Conservation (phyloP, 1,140 invertebrate species). For the Pogonomyrmex barbatus region DNA sequence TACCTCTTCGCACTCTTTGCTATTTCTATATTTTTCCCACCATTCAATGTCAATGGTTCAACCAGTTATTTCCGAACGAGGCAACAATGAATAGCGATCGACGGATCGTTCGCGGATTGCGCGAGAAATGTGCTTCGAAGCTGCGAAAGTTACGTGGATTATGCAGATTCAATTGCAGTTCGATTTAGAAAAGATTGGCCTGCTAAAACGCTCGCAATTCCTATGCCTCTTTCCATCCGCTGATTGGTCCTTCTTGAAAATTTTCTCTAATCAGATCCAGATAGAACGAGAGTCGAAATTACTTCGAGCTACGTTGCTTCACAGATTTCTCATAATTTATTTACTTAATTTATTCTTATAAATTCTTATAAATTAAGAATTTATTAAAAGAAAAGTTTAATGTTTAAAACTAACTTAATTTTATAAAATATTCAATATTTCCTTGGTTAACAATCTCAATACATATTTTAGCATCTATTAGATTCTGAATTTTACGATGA, state of each 20-base stretch:
- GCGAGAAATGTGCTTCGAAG: background rate
- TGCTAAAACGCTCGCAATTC: background rate
- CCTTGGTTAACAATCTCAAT: too few relatives aligned
- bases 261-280: conserved; percentile 21
- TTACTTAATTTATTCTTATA: background rate
- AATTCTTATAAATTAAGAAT: background rate
- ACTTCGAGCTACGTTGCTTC: background rate
- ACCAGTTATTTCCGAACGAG: conserved; percentile 31
- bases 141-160: background rate
- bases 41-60: conserved; percentile 52
- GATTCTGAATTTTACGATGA: too few relatives aligned
- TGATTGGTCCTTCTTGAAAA: conserved; percentile 43
- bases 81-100: conserved; percentile 7
- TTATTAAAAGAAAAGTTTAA: background rate
- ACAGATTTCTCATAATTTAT: background rate
- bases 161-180: conserved; percentile 38
- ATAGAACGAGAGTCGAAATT: background rate
- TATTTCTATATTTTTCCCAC: conserved; percentile 37
- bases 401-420: too few relatives aligned
- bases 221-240: background rate
- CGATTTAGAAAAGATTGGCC: conserved; percentile 37
- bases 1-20: conserved; percentile 31
- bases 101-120: background rate
- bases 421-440: too few relatives aligned
- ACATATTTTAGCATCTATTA: too few relatives aligned